Percentiles rank a stretch among this genome's conserved stretches.
These are phyloP conservation scores for Coranthus polyacanthus DNA, from an alignment of 2,797 vertebrate genomes.

Conservation along the genomic window DNA sequence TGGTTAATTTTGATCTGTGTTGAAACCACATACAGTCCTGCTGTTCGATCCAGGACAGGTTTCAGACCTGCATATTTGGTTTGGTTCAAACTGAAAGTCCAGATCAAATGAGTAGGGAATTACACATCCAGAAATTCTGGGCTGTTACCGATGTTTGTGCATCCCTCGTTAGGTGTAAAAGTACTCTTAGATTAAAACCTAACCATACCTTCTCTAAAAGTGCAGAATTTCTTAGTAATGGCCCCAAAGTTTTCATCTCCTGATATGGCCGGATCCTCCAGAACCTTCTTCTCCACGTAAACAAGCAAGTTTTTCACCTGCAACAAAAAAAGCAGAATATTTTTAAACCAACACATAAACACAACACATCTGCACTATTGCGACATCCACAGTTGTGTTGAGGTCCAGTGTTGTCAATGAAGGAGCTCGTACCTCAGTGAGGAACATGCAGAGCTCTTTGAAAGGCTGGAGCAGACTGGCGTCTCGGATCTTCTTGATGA, in stretches of 20 bases:
- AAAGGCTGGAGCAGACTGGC: conserved; percentile 94
- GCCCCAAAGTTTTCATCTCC: conserved; percentile 92
- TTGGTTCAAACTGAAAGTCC: too few species aligned
- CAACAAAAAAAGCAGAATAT: conserved; percentile 9
- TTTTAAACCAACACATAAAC: too few species aligned
- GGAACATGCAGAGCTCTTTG: conserved; percentile 94
- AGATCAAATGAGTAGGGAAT: too few species aligned
- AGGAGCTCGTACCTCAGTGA: conserved; percentile 88
- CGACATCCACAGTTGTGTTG: too few species aligned
- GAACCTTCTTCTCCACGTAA: conserved; percentile 96
- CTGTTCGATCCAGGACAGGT: too few species aligned
- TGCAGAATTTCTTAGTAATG: conserved; percentile 95
- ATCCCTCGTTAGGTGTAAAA: too few species aligned
- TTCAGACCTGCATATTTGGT: too few species aligned
- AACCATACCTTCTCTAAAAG: conserved; percentile 93
- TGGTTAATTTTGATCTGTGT: too few species aligned
- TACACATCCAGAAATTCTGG: too few species aligned
- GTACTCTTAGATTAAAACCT: background rate
- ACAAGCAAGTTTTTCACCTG: conserved; percentile 95
- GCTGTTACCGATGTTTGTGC: too few species aligned
- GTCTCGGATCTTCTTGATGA: conserved; percentile 97
- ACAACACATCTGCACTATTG: too few species aligned
- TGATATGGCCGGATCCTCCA: conserved; percentile 93
- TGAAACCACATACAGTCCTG: too few species aligned
- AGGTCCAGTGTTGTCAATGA: background rate